Evolutionary conservation across 2,113 vertebrate genomes (phyloP), one percentile per base, ranked within the genome.

Genomic region (Sphaerodactylus townsendi): DNA sequence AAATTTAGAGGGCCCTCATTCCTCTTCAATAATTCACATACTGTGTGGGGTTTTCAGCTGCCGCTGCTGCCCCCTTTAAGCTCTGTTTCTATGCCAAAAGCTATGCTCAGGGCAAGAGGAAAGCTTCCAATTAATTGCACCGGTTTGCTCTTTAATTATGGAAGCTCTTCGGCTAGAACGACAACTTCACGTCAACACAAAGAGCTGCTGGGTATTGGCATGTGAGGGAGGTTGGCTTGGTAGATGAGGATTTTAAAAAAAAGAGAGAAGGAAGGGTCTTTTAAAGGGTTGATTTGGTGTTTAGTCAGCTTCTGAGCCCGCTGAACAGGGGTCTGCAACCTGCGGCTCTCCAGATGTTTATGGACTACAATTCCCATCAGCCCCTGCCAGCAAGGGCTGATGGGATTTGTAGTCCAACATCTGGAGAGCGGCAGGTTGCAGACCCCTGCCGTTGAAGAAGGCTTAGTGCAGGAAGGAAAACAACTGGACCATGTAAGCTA

Each of bases 121-220:
- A 56, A 89, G 84, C 39, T 85, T 91, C 78, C 91, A 94, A 94
- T 92, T 89, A 89, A 81, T 91, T 89, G 85, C 86, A 90, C 84
- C 74, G 81, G 85, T 92, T 94, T 94, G 81, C 87, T 92, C 82
- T 94, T 94, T 91, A 93, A 93, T 95, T 93, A 89, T 83, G 77
- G 88, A 91, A 81, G 44, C 81, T 85, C 74, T 89, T 87, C 82
- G 79, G n/a, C 69, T 91, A n/a, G 87, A 90, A 89, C 82, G 83
- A 86, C 84, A 88, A 91, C 92, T 92, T 79, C 56, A 84, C 92
- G 85, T 65, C 17, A 91, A 92, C 0, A 0, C 86, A 2, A 90
- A 37, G 90, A 37, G 85, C 10, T 4, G 15, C 39, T 72, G 70
- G 25, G 2, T 48, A 62, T 48, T 64, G 48, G 33, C 33, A 17